A percentile compares a stretch with the other conserved stretches of the same genome.
Conservation (phyloP, 2,797 vertebrate species). For the Semaprochilodus insignis region DNA sequence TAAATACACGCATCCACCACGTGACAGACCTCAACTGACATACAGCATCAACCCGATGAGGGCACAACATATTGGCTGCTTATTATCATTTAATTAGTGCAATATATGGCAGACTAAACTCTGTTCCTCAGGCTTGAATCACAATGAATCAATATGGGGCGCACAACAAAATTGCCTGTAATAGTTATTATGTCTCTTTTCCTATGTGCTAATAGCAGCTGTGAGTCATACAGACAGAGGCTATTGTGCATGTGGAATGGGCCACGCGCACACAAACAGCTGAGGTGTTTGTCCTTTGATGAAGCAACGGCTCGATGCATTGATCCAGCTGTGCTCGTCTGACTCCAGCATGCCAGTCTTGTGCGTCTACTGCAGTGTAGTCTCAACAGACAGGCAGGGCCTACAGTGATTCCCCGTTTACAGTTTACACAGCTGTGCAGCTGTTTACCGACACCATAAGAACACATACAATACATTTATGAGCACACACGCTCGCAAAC, state of each 20-base stretch:
- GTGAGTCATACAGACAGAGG: slow-evolving; percentile 38
- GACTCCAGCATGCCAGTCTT: slow-evolving; percentile 23
- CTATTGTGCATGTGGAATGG: slow-evolving; percentile 31
- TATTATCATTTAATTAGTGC: slow-evolving; percentile 51
- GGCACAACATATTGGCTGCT: slow-evolving; percentile 38
- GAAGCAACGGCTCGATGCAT: slow-evolving; percentile 22
- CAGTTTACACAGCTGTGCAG: slow-evolving; percentile 37
- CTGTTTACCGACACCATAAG: slow-evolving; percentile 28
- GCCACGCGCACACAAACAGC: slow-evolving; percentile 39
- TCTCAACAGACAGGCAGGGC: slow-evolving; percentile 28
- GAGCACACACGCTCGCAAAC: slow-evolving; percentile 19
- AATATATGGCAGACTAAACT: slow-evolving; percentile 63
- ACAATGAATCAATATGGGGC: slow-evolving; percentile 42
- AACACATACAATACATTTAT: slow-evolving; percentile 31
- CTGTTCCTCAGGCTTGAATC: slow-evolving; percentile 27
- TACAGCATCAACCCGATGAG: slow-evolving; percentile 5
- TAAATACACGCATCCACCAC: slow-evolving; percentile 22
- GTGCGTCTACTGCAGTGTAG: slow-evolving; percentile 41
- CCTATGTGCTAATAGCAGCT: slow-evolving; percentile 65
- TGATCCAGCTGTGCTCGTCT: slow-evolving; percentile 25
- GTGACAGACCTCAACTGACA: slow-evolving; percentile 23
- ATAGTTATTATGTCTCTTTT: slow-evolving; percentile 39
- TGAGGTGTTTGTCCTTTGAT: slow-evolving; percentile 33
- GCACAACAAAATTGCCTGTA: slow-evolving; percentile 31
- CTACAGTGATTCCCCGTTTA: slow-evolving; percentile 6